phyloP scores from a whole-genome alignment of 23 tunicate genomes.

The Trididemnum clinides region DNA sequence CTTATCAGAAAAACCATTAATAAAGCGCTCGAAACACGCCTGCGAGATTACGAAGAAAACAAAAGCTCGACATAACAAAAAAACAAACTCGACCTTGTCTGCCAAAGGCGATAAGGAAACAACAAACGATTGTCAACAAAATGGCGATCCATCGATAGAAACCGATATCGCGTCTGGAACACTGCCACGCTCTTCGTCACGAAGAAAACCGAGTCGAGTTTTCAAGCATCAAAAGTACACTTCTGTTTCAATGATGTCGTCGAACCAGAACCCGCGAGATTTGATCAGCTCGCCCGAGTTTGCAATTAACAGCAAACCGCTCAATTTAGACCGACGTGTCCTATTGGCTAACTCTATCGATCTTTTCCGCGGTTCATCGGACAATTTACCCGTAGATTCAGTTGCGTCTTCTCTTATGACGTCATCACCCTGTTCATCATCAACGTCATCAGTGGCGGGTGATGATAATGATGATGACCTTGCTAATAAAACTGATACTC shows the following conservation, averaged over 20 bases:
- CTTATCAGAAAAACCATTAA: neutral
- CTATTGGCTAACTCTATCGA: slow-evolving; percentile 24
- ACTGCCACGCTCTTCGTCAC: neutral
- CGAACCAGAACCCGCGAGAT: slow-evolving; percentile 6
- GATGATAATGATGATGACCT: slow-evolving; percentile 31
- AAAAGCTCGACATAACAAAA: neutral
- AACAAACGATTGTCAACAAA: neutral
- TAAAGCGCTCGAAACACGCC: slow-evolving; percentile 9
- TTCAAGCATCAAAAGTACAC: slow-evolving; percentile 37
- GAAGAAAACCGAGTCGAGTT: slow-evolving; percentile 28
- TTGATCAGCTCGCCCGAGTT: neutral
- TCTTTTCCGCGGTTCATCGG: neutral
- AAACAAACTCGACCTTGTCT: neutral
- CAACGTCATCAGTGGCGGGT: slow-evolving; percentile 30
- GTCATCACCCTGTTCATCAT: slow-evolving; percentile 24
- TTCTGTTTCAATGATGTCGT: slow-evolving; percentile 21
- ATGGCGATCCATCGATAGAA: neutral
- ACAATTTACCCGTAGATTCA: slow-evolving; percentile 5
- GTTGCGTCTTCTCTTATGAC: neutral
- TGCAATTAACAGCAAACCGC: slow-evolving; percentile 23
- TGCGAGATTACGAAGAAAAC: neutral
- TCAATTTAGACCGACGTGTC: slow-evolving; percentile 20
- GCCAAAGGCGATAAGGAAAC: neutral
- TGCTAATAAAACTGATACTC: neutral
- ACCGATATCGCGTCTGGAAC: neutral